These are phyloP conservation scores for Ceratina japonica DNA, from an alignment of 1,140 invertebrate species.

Conservation along the genomic window DNA sequence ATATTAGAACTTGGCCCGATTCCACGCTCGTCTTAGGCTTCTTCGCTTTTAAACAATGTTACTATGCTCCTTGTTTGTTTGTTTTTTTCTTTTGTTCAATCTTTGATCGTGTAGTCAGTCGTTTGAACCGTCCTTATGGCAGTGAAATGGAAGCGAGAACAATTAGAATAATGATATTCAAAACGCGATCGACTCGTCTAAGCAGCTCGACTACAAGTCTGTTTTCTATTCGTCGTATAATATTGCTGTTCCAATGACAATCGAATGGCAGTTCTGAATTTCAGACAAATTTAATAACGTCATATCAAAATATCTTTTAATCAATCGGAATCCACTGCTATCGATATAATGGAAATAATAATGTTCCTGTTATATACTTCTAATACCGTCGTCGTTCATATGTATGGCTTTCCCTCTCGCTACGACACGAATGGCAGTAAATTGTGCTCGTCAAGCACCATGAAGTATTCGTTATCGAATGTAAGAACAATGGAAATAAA, in stretches of 20 bases:
- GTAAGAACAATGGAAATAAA: slow-evolving; percentile 24
- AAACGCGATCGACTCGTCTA: slow-evolving; percentile 14
- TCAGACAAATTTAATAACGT: neutral
- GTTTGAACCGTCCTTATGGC: slow-evolving; percentile 56
- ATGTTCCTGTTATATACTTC: neutral
- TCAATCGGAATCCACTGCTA: neutral
- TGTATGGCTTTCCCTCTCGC: neutral
- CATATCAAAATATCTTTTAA: neutral
- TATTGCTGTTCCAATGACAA: slow-evolving; percentile 58
- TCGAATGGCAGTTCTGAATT: slow-evolving; percentile 8
- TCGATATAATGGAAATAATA: neutral
- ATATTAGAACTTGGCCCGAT: slow-evolving; percentile 62
- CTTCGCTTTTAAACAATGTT: slow-evolving; percentile 21
- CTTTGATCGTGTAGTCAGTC: slow-evolving; percentile 54
- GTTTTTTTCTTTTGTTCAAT: neutral
- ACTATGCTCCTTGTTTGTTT: neutral
- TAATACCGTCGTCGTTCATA: neutral
- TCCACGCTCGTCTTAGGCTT: slow-evolving; percentile 60
- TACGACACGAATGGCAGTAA: slow-evolving; percentile 60
- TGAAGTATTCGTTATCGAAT: slow-evolving; percentile 29
- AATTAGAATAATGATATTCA: slow-evolving; percentile 32
- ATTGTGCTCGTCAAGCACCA: slow-evolving; percentile 6
- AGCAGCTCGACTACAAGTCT: slow-evolving; percentile 8
- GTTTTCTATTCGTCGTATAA: slow-evolving; percentile 23
- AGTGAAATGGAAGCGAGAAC: slow-evolving; percentile 68